Evolutionary conservation across 2,888 invertebrate species (phyloP).

Genomic region (Xestia rhomboidea): DNA sequence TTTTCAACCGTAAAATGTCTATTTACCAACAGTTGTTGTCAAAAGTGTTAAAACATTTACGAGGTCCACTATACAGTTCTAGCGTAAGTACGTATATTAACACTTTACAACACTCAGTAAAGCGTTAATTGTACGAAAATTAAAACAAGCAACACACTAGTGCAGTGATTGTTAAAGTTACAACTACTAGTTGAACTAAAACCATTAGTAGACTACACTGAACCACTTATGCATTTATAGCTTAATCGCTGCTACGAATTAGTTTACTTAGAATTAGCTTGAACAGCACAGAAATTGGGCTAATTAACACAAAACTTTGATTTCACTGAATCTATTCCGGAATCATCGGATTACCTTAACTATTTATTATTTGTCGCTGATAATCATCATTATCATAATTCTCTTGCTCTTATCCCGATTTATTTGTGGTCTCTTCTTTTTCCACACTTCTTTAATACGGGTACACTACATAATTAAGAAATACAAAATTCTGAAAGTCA

Average conservation of each 20-base stretch:
- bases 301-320: background rate
- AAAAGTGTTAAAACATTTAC: background rate
- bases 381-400: background rate
- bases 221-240: slow-evolving; percentile 57
- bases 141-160: slow-evolving; percentile 31
- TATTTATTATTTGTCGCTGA: background rate
- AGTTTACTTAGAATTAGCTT: slow-evolving; percentile 33
- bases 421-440: no score
- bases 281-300: background rate
- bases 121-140: slow-evolving; percentile 43
- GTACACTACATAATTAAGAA: no score
- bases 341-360: background rate
- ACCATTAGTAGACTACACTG: slow-evolving; percentile 54
- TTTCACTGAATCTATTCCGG: background rate
- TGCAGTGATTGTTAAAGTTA: slow-evolving; percentile 57
- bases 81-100: background rate
- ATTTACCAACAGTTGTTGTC: background rate
- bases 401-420: background rate
- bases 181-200: slow-evolving; percentile 53
- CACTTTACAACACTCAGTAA: background rate
- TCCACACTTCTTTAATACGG: no score
- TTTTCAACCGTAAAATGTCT: background rate
- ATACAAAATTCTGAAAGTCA: no score
- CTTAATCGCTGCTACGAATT: slow-evolving; percentile 47
- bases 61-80: background rate